Percentiles rank a stretch among this genome's conserved stretches.
phyloP scores from a whole-genome alignment of 2,888 invertebrate genomes.

The Oscheius sp. region DNA sequence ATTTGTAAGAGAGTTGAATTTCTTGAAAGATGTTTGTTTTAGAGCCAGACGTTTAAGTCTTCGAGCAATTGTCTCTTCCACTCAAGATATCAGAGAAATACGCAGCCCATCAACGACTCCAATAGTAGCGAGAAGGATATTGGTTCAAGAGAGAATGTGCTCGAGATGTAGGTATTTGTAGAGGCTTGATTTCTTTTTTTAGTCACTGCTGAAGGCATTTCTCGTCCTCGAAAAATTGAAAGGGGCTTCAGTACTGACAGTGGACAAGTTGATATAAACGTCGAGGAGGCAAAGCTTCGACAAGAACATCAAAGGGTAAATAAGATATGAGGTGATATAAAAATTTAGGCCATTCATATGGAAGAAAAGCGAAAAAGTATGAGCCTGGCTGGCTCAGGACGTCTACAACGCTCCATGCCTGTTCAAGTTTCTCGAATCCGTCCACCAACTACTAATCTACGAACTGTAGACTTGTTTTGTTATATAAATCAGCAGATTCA shows the following conservation, averaged over 20 bases:
- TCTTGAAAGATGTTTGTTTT: background rate
- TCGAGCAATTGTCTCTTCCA: conserved; percentile 12
- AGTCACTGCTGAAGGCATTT: background rate
- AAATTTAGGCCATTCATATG: background rate
- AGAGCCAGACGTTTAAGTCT: conserved; percentile 7
- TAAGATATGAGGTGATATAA: conserved; percentile 2
- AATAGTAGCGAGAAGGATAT: conserved; percentile 14
- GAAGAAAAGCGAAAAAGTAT: conserved; percentile 23
- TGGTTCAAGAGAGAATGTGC: background rate
- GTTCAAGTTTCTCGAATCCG: conserved; percentile 38
- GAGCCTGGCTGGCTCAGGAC: conserved; percentile 1
- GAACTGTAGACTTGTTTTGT: too few relatives aligned
- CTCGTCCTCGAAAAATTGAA: conserved; percentile 17
- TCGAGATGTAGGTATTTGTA: conserved; percentile 1
- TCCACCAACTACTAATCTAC: conserved; percentile 33
- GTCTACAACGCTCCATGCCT: conserved; percentile 44
- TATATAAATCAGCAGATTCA: too few relatives aligned
- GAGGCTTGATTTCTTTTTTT: background rate
- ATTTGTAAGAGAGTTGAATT: background rate
- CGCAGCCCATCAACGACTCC: conserved; percentile 18
- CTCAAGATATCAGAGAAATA: conserved; percentile 17
- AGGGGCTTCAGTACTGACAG: conserved; percentile 25
- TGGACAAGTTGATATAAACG: conserved; percentile 6
- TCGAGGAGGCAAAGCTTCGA: conserved; percentile 10
- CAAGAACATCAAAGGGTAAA: conserved; percentile 22